Evolutionary conservation across 1,140 invertebrate species (phyloP).

Genomic region (Achroia grisella): DNA sequence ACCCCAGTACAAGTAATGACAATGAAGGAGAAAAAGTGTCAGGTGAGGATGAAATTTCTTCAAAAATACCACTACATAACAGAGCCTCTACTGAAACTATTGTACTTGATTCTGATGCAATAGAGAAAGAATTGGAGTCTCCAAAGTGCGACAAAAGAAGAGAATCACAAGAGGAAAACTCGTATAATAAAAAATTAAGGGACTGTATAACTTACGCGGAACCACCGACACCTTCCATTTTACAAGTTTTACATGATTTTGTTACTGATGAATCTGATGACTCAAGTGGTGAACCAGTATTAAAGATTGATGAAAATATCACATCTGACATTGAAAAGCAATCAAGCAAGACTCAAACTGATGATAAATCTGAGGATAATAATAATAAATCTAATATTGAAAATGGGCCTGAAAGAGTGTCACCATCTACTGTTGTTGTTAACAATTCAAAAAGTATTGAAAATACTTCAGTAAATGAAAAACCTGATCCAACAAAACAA

Average conservation of each 20-base stretch:
- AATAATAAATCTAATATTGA: too few relatives aligned
- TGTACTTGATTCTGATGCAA: slow-evolving; percentile 45
- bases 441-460: background rate
- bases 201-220: slow-evolving; percentile 49
- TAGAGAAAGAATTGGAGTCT: slow-evolving; percentile 34
- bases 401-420: too few relatives aligned
- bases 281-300: slow-evolving; percentile 23
- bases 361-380: background rate
- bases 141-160: slow-evolving; percentile 8
- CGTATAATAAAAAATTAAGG: slow-evolving; percentile 26
- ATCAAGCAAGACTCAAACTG: background rate
- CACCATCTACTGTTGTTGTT: too few relatives aligned
- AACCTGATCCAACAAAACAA: too few relatives aligned
- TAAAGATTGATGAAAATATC: slow-evolving; percentile 37
- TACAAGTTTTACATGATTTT: slow-evolving; percentile 54
- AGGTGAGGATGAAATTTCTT: slow-evolving; percentile 45
- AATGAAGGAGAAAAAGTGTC: slow-evolving; percentile 24
- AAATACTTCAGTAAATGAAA: background rate
- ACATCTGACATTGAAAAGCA: slow-evolving; percentile 9
- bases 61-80: slow-evolving; percentile 24
- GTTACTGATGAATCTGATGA: slow-evolving; percentile 25
- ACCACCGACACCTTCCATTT: slow-evolving; percentile 40
- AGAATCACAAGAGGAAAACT: slow-evolving; percentile 6
- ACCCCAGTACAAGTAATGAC: slow-evolving; percentile 22
- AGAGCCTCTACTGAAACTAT: slow-evolving; percentile 56